Base-by-base conservation (phyloP, 2,797 vertebrate species). In the Kryptolebias ocellatus region DNA sequence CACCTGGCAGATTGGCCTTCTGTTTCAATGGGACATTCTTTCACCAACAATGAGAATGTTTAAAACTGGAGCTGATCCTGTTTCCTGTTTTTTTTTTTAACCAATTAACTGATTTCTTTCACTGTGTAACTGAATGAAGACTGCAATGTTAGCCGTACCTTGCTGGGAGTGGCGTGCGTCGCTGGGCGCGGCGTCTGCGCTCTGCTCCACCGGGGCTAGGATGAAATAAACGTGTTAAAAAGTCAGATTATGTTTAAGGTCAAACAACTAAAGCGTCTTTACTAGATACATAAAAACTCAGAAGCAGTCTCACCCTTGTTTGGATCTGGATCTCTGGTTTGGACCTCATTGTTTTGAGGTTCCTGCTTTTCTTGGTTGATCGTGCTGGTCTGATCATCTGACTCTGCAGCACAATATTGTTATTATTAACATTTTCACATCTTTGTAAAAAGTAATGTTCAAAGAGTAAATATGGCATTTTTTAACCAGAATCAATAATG, bases 1-100 rank as follows among this genome's bases (percentile, higher is more conserved):
- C 89, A 93, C 91, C 90, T 93, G 87, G 83, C 24, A 70, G 55
- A 59, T 31, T 68, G 71, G 64, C 80, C 67, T 57, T 75, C 79
- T 81, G 66, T 78, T 81, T 80, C 78, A 81, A 74, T 66, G 79
- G 76, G 47, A 83, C 83, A 88, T 85, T 89, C 82, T 86, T 86
- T 64, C 17, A n/a, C 78, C 71, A 90, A 93, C 90, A 93, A 92
- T 92, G 87, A 78, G 56, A 31, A 75, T 90, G 87, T 84, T 89
- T 91, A 89, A 70, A 83, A 47, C 79, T 31, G 1, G 51, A 54
- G 69, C 27, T 51, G 70, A 71, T 74, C 76, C 76, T 53, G 75
- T 76, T 85, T 92, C 86, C 89, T 90, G 86, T 17, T 15, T 58
- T 52, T 61, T 64, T 68, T 55, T 53, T 52, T 66, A 20, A 11